Evolutionary conservation across 1,140 invertebrate species (phyloP).

Genomic region (Drosophila mojavensis): DNA sequence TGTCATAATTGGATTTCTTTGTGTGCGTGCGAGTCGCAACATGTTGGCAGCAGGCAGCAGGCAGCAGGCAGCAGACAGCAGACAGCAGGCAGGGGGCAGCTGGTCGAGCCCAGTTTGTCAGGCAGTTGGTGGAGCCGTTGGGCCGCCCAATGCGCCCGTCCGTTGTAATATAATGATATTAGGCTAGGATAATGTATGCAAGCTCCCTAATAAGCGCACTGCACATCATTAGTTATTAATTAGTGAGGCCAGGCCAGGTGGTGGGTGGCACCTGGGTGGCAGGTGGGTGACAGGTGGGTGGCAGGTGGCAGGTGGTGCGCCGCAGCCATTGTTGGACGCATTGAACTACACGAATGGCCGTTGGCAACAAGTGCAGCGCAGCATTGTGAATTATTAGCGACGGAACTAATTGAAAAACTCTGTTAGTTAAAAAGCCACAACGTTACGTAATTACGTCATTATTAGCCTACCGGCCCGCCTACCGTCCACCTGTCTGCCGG

Average conservation of each 20-base stretch:
- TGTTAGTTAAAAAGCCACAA: constrained; percentile 26
- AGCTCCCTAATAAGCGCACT: constrained; percentile 75
- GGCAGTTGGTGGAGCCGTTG: no score
- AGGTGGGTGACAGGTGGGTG: not conserved
- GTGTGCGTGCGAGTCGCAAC: constrained; percentile 27
- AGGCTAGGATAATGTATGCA: constrained; percentile 74
- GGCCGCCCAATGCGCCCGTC: constrained; percentile 12
- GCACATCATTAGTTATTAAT: constrained; percentile 82
- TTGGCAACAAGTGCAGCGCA: constrained; percentile 30
- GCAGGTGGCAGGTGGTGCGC: constrained; percentile 7
- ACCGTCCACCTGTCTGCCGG: no score
- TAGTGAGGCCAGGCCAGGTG: constrained; percentile 41
- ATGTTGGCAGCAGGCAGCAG: constrained; percentile 44
- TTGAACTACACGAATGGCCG: constrained; percentile 56
- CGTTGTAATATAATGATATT: constrained; percentile 67
- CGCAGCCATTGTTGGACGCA: constrained; percentile 57
- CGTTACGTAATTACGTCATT: constrained; percentile 55
- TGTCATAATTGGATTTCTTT: constrained; percentile 80
- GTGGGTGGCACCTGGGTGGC: not conserved
- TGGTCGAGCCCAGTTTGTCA: no score
- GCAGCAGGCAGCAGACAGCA: constrained; percentile 22
- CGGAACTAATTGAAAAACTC: constrained; percentile 76
- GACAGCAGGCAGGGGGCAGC: not conserved
- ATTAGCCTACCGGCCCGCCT: no score
- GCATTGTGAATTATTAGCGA: constrained; percentile 63